phyloP scores from a whole-genome alignment of 1,140 invertebrate species.

The Sycophila sp. region DNA sequence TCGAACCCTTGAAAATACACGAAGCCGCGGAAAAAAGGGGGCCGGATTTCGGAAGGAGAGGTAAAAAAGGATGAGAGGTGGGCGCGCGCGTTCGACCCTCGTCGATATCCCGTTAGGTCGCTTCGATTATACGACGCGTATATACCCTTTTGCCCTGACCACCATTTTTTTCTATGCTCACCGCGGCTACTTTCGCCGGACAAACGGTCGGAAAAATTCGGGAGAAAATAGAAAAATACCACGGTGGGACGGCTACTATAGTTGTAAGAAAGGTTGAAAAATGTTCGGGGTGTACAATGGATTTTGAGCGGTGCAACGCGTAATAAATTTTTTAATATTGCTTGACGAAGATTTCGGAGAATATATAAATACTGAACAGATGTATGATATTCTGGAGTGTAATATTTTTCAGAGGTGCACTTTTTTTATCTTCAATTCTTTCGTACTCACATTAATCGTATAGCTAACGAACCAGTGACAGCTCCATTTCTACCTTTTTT shows the following conservation, averaged over 20 bases:
- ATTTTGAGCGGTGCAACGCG: no score
- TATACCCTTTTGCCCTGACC: constrained; percentile 16
- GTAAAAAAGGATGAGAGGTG: neutral
- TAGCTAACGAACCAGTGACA: no score
- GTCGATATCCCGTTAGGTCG: constrained; percentile 57
- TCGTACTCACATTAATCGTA: no score
- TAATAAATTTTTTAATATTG: no score
- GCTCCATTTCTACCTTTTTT: no score
- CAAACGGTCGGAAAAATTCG: neutral
- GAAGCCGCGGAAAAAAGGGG: neutral
- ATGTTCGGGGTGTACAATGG: neutral
- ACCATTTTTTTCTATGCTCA: neutral
- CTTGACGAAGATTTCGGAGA: no score
- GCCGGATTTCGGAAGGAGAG: neutral
- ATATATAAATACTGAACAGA: no score
- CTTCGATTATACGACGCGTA: constrained; percentile 19
- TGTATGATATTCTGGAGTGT: no score
- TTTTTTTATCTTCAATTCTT: no score
- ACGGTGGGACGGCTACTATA: no score
- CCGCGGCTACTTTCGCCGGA: neutral
- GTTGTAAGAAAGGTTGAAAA: no score
- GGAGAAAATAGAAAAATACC: constrained; percentile 3
- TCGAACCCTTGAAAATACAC: neutral
- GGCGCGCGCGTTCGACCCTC: constrained; percentile 13
- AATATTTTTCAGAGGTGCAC: no score